Evolutionary conservation across 1,140 invertebrate genomes (phyloP).

Genomic region (Bombus balteatus): DNA sequence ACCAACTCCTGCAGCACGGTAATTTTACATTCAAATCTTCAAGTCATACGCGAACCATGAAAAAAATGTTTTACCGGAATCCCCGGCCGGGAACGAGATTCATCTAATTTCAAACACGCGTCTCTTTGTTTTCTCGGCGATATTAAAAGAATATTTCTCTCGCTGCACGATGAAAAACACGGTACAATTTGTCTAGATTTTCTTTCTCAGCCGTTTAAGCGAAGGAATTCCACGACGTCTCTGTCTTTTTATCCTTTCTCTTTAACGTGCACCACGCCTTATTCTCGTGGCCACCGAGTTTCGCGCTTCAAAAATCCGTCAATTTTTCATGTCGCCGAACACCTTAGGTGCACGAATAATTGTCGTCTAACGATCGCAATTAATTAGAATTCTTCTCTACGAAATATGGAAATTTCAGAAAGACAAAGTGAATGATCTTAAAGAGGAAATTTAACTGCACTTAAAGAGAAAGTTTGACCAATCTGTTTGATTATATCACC

Average conservation of each 20-base stretch:
- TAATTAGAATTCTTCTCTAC: background rate
- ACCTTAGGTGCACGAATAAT: background rate
- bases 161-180: background rate
- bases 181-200: constrained; percentile 1
- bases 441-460: background rate
- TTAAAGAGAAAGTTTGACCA: background rate
- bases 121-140: background rate
- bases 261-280: background rate
- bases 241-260: no score
- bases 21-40: constrained; percentile 2
- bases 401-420: background rate
- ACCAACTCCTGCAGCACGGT: background rate
- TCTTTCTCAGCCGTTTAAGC: background rate
- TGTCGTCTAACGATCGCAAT: background rate
- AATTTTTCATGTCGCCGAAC: background rate
- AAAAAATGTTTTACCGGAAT: background rate
- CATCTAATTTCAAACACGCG: background rate
- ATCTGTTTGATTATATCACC: no score
- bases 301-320: background rate
- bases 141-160: background rate
- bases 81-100: background rate
- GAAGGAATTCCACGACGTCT: background rate
- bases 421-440: background rate
- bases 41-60: background rate
- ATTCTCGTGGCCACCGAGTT: background rate